Conservation (phyloP, 2,797 vertebrate species). For the Mormyrus proboscirostris region DNA sequence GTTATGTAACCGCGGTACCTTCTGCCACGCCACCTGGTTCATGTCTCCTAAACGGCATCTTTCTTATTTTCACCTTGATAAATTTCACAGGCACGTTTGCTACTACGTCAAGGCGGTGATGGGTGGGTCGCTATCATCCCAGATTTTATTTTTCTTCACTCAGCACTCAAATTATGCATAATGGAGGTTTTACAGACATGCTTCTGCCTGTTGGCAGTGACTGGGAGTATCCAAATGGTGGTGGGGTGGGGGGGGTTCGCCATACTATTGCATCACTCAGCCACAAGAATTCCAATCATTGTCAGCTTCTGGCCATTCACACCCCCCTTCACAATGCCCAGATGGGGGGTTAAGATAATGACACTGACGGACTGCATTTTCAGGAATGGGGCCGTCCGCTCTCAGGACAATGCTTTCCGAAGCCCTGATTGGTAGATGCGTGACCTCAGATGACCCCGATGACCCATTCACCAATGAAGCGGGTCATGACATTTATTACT, state of each 20-base stretch:
- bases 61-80: background rate
- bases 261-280: background rate
- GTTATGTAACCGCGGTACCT: background rate
- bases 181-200: background rate
- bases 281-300: background rate
- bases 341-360: background rate
- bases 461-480: background rate
- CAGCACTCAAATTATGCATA: background rate
- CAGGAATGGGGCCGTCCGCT: background rate
- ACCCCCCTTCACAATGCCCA: background rate
- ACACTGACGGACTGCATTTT: background rate
- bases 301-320: background rate
- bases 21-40: background rate
- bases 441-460: background rate
- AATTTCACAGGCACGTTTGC: background rate
- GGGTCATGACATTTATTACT: slow-evolving; percentile 3
- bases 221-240: background rate
- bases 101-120: background rate
- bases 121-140: background rate
- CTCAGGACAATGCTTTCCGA: background rate
- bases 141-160: background rate
- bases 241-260: background rate
- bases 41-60: background rate
- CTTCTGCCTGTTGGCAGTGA: background rate
- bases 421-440: background rate